Percentiles rank a stretch among this genome's conserved stretches.
These are phyloP conservation scores for Diadophis punctatus DNA, from an alignment of 2,113 vertebrate species.

Conservation along the genomic window DNA sequence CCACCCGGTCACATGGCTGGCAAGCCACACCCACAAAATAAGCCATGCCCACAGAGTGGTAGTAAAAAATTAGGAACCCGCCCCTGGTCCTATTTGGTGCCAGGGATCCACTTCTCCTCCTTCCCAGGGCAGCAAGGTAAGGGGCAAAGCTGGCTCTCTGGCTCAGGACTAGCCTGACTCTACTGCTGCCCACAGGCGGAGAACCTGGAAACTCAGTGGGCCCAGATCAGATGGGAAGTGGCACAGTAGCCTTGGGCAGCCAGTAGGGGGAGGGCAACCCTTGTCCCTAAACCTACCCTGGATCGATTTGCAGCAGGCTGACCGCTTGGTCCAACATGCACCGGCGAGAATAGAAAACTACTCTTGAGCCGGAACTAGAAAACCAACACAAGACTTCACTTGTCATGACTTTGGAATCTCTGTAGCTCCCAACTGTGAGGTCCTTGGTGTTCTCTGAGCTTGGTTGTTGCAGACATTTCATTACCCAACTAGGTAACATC, in stretches of 20 bases:
- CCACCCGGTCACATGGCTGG: too few species aligned
- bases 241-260: background rate
- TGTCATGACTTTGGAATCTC: background rate
- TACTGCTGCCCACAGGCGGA: background rate
- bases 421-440: rapidly evolving
- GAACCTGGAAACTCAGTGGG: background rate
- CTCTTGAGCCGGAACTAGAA: background rate
- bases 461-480: background rate
- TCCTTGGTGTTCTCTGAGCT: background rate
- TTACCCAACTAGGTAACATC: background rate
- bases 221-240: background rate
- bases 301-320: background rate
- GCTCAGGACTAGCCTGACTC: too few species aligned
- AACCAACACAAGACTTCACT: background rate
- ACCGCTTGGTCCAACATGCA: background rate
- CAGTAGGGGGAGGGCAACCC: background rate
- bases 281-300: background rate
- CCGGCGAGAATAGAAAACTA: background rate
- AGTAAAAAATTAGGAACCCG: too few species aligned
- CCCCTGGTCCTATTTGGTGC: too few species aligned
- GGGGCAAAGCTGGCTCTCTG: background rate
- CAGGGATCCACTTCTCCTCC: background rate
- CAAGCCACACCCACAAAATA: too few species aligned
- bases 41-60: too few species aligned
- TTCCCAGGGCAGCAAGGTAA: background rate